Base-by-base conservation (phyloP, 2,113 vertebrate species). In the Myxocyprinus asiaticus region DNA sequence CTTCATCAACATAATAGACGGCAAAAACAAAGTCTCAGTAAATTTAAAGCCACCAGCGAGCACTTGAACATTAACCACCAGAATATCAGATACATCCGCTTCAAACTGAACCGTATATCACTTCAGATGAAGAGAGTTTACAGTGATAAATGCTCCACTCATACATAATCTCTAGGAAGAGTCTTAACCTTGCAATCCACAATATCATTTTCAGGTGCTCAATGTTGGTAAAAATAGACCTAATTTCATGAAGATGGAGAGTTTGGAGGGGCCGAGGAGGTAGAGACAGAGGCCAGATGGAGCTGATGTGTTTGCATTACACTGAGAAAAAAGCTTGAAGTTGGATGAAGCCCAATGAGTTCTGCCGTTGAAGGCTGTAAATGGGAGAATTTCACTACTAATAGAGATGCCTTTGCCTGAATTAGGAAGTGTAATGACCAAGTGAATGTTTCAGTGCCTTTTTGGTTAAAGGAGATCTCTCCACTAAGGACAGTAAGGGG, bases 181-280 rank as follows among this genome's bases (percentile, higher is more conserved):
- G 82, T 65, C 55, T 14, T 68, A 69, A 77, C 47, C 59, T 63
- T 58, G 56, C 74, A 78, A 63, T 78, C 53, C 72, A 45, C 76
- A 80, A 83, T 68, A 88, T 85, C 66, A 78, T 81, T 84, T 91
- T 83, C 89, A 91, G 91, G 90, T 91, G 87, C 85, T 86, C 77
- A 64, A 71, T 77, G 73, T 70, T 68, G 78, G 76, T 92, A 88
- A 90, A 91, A 89, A 89, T 91, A 89, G 89, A 83, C 74, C 12
- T 11, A 17, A 42, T 76, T 87, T 84, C 69, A 80, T 83, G 69
- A 87, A 84, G 88, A 88, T 84, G 55, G n/a, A 66, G 69, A 64
- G 80, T 80, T 88, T 81, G 88, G 83, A 83, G 77, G 84, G 77
- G 82, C n/a, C 47, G 58, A 58, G 79, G 73, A 83, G 65, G 61